phyloP scores from a whole-genome alignment of 2,113 vertebrate genomes.

The Alectura lathami region DNA sequence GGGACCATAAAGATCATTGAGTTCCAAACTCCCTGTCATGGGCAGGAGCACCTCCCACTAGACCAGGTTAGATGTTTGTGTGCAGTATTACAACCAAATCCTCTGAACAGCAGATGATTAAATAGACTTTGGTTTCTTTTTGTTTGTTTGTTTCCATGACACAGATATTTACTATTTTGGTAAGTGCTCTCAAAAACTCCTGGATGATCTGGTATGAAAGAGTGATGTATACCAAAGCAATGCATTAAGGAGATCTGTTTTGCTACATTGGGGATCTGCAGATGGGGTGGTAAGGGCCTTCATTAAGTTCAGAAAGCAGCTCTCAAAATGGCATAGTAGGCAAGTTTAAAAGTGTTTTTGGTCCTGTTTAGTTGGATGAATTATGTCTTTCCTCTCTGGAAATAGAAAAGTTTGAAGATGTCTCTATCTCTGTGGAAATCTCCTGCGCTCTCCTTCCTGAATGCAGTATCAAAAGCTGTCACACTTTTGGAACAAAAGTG shows the following conservation, averaged over 20 bases:
- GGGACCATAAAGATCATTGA: no score
- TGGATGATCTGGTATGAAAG: not conserved
- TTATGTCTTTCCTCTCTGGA: not conserved
- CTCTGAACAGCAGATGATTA: not conserved
- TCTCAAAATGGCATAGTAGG: not conserved
- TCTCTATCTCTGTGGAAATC: constrained; percentile 1
- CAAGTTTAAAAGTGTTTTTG: not conserved
- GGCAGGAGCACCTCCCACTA: no score
- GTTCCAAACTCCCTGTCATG: no score
- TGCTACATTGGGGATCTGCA: not conserved
- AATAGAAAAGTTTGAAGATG: constrained; percentile 1
- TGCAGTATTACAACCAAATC: not conserved
- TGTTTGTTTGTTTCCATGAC: not conserved
- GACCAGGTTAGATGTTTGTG: not conserved
- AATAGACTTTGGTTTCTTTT: not conserved
- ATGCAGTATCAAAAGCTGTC: not conserved
- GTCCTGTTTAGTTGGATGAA: not conserved
- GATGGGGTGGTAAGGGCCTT: not conserved
- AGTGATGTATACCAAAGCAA: not conserved
- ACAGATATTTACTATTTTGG: not conserved
- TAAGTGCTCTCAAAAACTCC: not conserved
- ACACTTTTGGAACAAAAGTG: not conserved
- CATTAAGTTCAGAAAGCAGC: not conserved
- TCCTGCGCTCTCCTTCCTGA: not conserved
- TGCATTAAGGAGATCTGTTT: not conserved